Evolutionary conservation across 2,797 vertebrate genomes (phyloP), one percentile per base, ranked within the genome.

Genomic region (Columba guinea): DNA sequence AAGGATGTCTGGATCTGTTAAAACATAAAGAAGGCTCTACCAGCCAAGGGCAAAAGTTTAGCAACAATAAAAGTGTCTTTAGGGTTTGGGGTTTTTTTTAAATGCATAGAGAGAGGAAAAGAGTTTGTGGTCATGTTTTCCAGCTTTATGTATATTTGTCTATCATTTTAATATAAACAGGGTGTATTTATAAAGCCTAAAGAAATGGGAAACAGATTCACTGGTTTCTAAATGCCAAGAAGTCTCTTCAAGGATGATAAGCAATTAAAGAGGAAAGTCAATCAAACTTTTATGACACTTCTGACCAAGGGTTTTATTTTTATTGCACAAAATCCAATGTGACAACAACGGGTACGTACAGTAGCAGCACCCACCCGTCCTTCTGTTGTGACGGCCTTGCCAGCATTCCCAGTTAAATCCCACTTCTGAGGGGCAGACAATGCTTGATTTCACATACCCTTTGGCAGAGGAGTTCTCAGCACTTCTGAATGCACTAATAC

Each of bases 161-260:
- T 96, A 98, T 97, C 95, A 97, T 97, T 97, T 98, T 98, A 98
- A 97, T 98, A 97, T 97, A 98, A 98, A 98, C 97, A 97, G 97
- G 93, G 94, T 97, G 77, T 97, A 98, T 98, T 97, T 98, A 97
- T 97, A 97, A 97, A 97, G 95, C 94, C 96, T 95, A 95, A 96
- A 97, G 96, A 97, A 98, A 98, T 97, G 91, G 94, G 84, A 97
- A 97, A 96, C 97, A 98, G 97, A 98, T 97, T 98, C 90, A 90
- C 95, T 97, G 91, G 95, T 97, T 97, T 95, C 91, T 93, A 97
- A 97, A 97, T 97, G 95, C 95, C 97, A 97, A 98, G 93, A 97
- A 93, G 89, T 94, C 96, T 97, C 95, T 96, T 97, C 86, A 90
- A 97, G 89, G 89, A 98, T 97, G 96, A 98, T 98, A 98, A 98